These are phyloP conservation scores for Lathamus discolor DNA, from an alignment of 2,113 vertebrate species.

Conservation along the genomic window DNA sequence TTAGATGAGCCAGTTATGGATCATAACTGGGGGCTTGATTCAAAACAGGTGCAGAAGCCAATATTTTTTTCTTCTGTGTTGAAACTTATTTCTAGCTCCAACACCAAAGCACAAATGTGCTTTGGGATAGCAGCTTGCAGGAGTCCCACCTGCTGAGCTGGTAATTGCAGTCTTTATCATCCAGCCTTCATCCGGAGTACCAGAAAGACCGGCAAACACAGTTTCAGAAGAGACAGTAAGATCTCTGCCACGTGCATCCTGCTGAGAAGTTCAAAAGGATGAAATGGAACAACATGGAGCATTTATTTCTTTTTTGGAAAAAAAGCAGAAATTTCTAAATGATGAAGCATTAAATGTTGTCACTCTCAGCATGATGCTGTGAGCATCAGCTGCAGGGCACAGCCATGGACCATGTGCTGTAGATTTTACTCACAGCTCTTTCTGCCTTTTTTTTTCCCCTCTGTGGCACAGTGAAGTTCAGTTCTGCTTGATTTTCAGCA, in stretches of 20 bases:
- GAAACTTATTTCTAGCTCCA: not conserved
- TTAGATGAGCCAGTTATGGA: not conserved
- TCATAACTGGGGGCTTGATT: not conserved
- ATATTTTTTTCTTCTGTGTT: not conserved
- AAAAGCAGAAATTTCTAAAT: not conserved
- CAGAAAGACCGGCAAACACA: not conserved
- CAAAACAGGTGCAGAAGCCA: not conserved
- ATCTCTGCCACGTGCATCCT: not conserved
- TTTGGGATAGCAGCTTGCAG: not conserved
- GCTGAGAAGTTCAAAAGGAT: not conserved
- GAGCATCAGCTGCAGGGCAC: not conserved
- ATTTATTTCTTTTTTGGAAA: not conserved
- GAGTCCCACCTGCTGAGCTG: conserved; percentile 2
- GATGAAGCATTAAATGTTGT: not conserved
- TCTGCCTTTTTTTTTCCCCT: accelerated
- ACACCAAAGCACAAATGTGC: not conserved
- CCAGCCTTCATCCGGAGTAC: not conserved
- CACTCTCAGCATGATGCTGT: not conserved
- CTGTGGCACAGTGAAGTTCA: not conserved
- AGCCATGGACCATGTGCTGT: not conserved
- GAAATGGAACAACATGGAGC: not conserved
- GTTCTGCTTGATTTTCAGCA: not conserved
- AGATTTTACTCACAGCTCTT: not conserved
- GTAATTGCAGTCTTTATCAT: conserved; percentile 8
- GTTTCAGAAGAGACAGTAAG: not conserved